Conservation (phyloP, 2,113 vertebrate species). For the Rhadina sibilatrix region DNA sequence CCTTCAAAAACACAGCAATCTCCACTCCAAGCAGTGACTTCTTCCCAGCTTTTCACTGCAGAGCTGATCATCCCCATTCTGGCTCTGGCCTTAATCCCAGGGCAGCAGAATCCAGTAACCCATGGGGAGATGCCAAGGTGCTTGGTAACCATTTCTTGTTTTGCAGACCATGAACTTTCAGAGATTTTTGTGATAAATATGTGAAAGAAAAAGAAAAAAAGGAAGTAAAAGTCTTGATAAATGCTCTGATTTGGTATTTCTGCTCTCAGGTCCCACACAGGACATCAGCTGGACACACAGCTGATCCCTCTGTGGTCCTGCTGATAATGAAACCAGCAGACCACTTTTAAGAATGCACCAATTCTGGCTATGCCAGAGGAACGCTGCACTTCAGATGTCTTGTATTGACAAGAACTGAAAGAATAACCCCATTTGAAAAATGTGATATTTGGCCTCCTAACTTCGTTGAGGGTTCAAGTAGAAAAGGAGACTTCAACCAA, state of each 20-base stretch:
- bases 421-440: background rate
- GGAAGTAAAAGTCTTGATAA: background rate
- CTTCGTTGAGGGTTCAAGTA: background rate
- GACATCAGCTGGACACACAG: background rate
- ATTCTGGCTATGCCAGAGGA: no score
- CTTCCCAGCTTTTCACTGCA: background rate
- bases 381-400: background rate
- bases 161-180: background rate
- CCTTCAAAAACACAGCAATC: rapidly evolving
- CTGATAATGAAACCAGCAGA: background rate
- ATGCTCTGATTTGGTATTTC: background rate
- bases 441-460: background rate
- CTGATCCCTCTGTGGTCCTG: background rate
- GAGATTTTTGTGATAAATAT: background rate
- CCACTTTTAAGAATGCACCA: background rate
- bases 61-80: rapidly evolving
- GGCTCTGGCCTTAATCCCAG: background rate
- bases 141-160: background rate
- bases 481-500: background rate
- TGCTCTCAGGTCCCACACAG: background rate
- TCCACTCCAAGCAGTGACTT: rapidly evolving
- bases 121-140: background rate
- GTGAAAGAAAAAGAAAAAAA: background rate
- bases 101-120: background rate
- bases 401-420: background rate